Conservation (phyloP, 1,140 invertebrate species). For the Drosophila takahashii region DNA sequence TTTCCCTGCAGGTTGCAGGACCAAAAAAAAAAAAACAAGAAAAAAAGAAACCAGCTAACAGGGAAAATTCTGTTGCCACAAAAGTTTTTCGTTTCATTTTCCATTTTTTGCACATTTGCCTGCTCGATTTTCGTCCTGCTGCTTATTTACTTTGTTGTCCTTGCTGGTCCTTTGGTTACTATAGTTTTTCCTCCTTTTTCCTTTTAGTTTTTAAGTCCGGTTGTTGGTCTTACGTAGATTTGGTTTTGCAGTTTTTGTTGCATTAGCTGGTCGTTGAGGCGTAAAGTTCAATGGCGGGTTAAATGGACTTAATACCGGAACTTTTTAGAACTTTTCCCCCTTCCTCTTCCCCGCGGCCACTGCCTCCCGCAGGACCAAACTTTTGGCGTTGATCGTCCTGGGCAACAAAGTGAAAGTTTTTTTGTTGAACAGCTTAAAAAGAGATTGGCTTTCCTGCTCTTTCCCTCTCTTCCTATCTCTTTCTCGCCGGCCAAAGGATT, state of each 20-base stretch:
- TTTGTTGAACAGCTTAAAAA: conserved; percentile 73
- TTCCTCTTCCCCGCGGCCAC: too few species aligned
- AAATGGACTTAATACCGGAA: conserved; percentile 80
- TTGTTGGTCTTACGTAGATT: conserved; percentile 50
- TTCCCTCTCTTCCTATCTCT: not conserved
- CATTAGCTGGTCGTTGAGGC: conserved; percentile 71
- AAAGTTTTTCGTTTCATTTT: conserved; percentile 79
- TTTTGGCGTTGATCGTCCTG: conserved; percentile 70
- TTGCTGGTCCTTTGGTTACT: conserved; percentile 32
- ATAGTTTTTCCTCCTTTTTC: conserved; percentile 23
- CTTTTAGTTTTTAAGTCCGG: conserved; percentile 44
- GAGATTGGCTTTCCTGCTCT: conserved; percentile 62
- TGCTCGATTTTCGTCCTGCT: conserved; percentile 28
- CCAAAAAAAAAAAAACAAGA: conserved; percentile 24
- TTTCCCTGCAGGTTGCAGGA: conserved; percentile 26
- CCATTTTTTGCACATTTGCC: conserved; percentile 60
- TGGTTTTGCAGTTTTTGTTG: conserved; percentile 57
- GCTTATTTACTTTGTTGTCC: conserved; percentile 76
- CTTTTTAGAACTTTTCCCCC: conserved; percentile 68
- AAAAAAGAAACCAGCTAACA: conserved; percentile 20
- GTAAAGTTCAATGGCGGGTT: conserved; percentile 83
- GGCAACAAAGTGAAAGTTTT: conserved; percentile 76
- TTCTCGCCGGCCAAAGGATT: conserved; percentile 37
- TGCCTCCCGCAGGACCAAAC: conserved; percentile 17
- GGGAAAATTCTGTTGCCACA: conserved; percentile 67